Base-by-base conservation (phyloP, 2,113 vertebrate species). In the Phalacrocorax carbo region DNA sequence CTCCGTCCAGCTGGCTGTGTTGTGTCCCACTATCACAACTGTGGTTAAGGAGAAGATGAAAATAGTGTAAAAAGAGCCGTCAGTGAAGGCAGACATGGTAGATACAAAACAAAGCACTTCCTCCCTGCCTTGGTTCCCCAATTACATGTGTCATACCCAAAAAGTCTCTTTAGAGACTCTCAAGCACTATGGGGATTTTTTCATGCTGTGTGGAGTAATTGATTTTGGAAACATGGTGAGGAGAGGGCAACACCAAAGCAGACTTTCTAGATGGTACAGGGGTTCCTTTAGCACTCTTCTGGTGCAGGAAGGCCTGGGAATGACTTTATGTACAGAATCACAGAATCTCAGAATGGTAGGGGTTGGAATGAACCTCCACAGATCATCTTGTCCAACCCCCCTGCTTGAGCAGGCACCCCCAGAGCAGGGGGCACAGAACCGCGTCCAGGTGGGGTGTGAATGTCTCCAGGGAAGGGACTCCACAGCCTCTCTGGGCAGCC, bases 111-210 rank as follows among this genome's bases (percentile, higher is more conserved):
- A 51, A 58, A 90, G 3, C 5, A 30, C 20, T 44, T 68, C 34
- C 52, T 58, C 42, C 32, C 13, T 14, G 58, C 14, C 25, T 57
- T 36, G 36, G 2, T 7, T 82, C 9, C 27, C 13, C 7, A 36
- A 2, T 16, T 42, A 44, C 36, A 6, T 1, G 1, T 23, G 18
- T 51, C 52, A 76, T 69, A 26, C 52, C 17, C 2, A 1, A 16
- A 82, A 66, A 44, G 52, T 48, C 20, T 57, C 66, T 48, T 57
- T n/a, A 40, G n/a, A 65, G 3, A 26, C 26, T 36, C 38, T 22
- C 26, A 69, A 52, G 17, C 13, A 21, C 27, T 52, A 5, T 38
- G 9, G 20, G 6, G 9, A n/a, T 23, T 40, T 49, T 61, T 46
- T 79, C 26, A 46, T 46, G 11, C 13, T 7, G 7, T 42, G 13